These are phyloP conservation scores for Lucinisca nassula DNA, from an alignment of 2,888 invertebrate species.

Conservation along the genomic window DNA sequence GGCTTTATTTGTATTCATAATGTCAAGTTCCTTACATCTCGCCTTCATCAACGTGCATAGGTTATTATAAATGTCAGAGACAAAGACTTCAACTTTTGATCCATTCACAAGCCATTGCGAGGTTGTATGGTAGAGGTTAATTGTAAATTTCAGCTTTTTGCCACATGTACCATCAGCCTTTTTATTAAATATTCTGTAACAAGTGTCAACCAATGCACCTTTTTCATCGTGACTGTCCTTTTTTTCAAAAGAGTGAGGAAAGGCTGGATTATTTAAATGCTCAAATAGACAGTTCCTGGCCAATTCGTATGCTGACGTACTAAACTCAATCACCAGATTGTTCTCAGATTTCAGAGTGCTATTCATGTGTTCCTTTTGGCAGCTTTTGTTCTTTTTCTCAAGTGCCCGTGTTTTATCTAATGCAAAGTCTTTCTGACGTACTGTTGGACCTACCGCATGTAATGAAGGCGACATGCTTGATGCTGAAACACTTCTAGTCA, in stretches of 20 bases:
- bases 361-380: neutral
- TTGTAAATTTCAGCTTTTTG: constrained; percentile 4
- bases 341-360: neutral
- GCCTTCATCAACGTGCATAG: neutral
- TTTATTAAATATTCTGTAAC: constrained; percentile 17
- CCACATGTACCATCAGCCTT: neutral
- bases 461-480: neutral
- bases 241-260: neutral
- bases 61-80: neutral
- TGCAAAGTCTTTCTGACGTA: neutral
- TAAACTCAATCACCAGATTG: constrained; percentile 5
- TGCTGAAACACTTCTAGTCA: neutral
- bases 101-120: constrained; percentile 10
- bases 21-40: neutral
- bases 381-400: neutral
- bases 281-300: neutral
- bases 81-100: neutral
- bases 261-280: neutral
- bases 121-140: constrained; percentile 9
- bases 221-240: neutral
- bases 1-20: constrained; percentile 1
- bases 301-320: constrained; percentile 16
- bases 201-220: neutral
- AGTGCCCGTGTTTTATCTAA: constrained; percentile 1
- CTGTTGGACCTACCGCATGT: neutral